These are phyloP conservation scores for Gallinago undulata DNA, from an alignment of 2,113 vertebrate genomes.

Conservation along the genomic window DNA sequence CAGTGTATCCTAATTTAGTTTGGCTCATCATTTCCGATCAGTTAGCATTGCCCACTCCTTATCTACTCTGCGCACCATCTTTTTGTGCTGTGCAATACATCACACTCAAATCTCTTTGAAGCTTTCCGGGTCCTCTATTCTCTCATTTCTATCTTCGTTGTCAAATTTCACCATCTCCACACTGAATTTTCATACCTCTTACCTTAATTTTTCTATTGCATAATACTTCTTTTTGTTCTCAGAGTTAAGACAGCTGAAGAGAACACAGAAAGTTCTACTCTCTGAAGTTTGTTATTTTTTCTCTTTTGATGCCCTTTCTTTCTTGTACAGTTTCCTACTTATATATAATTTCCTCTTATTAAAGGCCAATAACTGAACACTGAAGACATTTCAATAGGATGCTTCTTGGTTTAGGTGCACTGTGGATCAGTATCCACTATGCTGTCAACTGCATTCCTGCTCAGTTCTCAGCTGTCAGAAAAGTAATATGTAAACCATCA, in stretches of 20 bases:
- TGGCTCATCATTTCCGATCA: background rate
- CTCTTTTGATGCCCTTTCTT: background rate
- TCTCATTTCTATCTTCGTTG: background rate
- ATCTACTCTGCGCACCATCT: too few species aligned
- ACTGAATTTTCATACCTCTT: background rate
- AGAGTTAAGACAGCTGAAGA: background rate
- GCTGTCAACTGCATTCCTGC: background rate
- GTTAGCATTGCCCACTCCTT: background rate
- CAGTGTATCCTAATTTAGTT: background rate
- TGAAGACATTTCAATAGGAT: background rate
- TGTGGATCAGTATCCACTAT: background rate
- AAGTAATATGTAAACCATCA: background rate
- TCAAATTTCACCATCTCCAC: background rate
- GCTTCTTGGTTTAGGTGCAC: background rate
- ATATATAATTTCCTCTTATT: background rate
- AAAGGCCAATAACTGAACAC: background rate
- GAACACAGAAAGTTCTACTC: background rate
- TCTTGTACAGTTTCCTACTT: background rate
- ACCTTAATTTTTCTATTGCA: background rate
- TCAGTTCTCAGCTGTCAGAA: background rate
- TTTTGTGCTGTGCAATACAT: background rate
- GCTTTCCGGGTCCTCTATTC: background rate
- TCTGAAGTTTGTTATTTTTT: background rate
- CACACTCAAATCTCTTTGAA: background rate
- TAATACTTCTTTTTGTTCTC: background rate